Evolutionary conservation across 2,888 invertebrate species (phyloP).

Genomic region (Prostheceraeus crozeri): DNA sequence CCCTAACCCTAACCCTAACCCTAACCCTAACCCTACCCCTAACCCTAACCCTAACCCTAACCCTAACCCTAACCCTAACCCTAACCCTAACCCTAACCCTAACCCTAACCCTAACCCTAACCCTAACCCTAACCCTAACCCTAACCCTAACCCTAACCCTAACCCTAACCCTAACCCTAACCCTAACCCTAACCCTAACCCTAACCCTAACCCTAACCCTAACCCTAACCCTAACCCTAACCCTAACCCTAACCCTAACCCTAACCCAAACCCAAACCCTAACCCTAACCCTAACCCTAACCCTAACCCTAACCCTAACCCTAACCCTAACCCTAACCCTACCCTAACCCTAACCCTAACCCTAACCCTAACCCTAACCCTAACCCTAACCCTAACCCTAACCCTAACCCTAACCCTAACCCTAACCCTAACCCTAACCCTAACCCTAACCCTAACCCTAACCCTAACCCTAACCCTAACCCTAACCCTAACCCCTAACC

Average conservation of each 20-base stretch:
- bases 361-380: constrained; percentile 31
- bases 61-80: background rate
- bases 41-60: background rate
- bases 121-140: constrained; percentile 31
- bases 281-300: constrained; percentile 31
- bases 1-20: background rate
- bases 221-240: constrained; percentile 23
- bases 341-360: constrained; percentile 33
- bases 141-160: constrained; percentile 32
- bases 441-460: background rate
- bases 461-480: constrained; percentile 1
- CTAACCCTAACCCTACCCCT: background rate
- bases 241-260: constrained; percentile 29
- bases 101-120: constrained; percentile 32
- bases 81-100: constrained; percentile 28
- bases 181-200: constrained; percentile 8
- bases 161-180: constrained; percentile 5
- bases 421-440: constrained; percentile 23
- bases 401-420: constrained; percentile 33
- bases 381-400: constrained; percentile 30
- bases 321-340: constrained; percentile 30
- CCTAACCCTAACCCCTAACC: constrained; percentile 8
- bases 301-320: constrained; percentile 33
- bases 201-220: constrained; percentile 8
- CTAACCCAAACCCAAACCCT: constrained; percentile 31